These are phyloP conservation scores for Dinothrombium tinctorium DNA, from an alignment of 1,140 invertebrate genomes.

Conservation along the genomic window DNA sequence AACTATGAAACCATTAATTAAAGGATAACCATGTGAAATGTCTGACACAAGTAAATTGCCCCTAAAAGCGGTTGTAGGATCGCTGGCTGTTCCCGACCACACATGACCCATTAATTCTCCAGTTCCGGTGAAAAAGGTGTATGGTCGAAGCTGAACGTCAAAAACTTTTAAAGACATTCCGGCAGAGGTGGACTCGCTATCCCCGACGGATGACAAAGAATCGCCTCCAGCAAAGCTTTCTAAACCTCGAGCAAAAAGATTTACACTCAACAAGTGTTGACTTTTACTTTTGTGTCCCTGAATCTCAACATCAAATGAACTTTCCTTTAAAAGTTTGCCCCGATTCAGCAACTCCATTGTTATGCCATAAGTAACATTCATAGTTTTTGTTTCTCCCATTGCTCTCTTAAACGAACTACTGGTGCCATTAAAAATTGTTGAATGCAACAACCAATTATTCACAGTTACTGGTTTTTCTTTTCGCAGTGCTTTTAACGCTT, in stretches of 20 bases:
- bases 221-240: conserved; percentile 29
- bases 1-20: conserved; percentile 45
- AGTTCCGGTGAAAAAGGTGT: conserved; percentile 59
- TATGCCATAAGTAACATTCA: conserved; percentile 39
- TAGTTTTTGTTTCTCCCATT: conserved; percentile 21
- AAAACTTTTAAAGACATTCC: conserved; percentile 59
- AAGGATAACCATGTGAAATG: conserved; percentile 36
- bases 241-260: conserved; percentile 53
- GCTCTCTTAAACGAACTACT: conserved; percentile 6
- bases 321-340: conserved; percentile 36
- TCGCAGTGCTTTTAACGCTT: conserved; percentile 1
- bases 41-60: conserved; percentile 46
- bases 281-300: conserved; percentile 24
- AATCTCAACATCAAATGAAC: conserved; percentile 42
- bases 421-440: conserved; percentile 21
- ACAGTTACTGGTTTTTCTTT: background rate
- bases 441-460: conserved; percentile 19
- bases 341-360: conserved; percentile 47
- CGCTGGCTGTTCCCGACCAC: conserved; percentile 57
- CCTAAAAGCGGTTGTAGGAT: conserved; percentile 56
- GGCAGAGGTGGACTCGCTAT: conserved; percentile 36
- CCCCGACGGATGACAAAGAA: background rate
- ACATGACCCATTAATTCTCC: conserved; percentile 67
- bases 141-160: conserved; percentile 49
- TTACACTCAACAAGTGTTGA: conserved; percentile 30